phyloP scores from a whole-genome alignment of 2,888 invertebrate genomes.

The Microctonus hyperodae region DNA sequence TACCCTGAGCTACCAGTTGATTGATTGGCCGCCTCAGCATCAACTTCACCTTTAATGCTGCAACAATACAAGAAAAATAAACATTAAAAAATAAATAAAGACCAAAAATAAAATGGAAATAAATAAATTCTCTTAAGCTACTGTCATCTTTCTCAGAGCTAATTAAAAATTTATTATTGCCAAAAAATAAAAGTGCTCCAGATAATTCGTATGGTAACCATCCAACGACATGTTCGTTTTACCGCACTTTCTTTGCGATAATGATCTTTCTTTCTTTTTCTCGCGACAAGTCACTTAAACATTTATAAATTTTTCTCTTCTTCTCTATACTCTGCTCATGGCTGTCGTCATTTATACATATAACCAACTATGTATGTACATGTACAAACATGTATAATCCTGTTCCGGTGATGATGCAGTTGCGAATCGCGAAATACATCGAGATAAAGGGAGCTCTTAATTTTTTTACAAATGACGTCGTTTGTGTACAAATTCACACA shows the following conservation, averaged over 20 bases:
- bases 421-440: constrained; percentile 31
- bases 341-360: background rate
- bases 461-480: constrained; percentile 32
- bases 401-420: background rate
- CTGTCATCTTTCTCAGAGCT: background rate
- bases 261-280: constrained; percentile 17
- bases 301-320: constrained; percentile 1
- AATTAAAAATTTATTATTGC: constrained; percentile 28
- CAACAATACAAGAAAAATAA: constrained; percentile 61
- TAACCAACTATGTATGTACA: constrained; percentile 6
- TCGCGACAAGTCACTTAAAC: constrained; percentile 18
- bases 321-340: background rate
- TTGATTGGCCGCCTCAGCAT: constrained; percentile 93
- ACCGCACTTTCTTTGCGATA: constrained; percentile 11
- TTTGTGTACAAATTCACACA: background rate
- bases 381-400: background rate
- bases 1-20: constrained; percentile 97
- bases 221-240: background rate
- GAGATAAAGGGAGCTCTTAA: constrained; percentile 43
- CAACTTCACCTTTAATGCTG: constrained; percentile 97
- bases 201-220: constrained; percentile 5
- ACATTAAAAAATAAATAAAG: constrained; percentile 20
- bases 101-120: background rate
- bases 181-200: constrained; percentile 26
- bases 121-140: background rate